phyloP scores from a whole-genome alignment of 2,888 invertebrate species.

The Myopa tessellatipennis region DNA sequence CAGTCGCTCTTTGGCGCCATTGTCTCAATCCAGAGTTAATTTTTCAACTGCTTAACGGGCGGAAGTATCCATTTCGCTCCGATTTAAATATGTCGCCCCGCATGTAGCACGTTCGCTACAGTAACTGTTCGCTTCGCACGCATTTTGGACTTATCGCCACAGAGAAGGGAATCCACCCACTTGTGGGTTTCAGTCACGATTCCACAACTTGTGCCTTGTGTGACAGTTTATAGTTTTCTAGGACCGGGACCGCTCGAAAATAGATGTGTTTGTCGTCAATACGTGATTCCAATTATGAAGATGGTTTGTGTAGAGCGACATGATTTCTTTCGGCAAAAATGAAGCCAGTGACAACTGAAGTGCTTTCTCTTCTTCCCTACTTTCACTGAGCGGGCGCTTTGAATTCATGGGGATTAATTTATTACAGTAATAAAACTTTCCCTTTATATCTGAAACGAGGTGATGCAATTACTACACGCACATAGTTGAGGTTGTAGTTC shows the following conservation, averaged over 20 bases:
- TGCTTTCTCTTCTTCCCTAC: too few relatives aligned
- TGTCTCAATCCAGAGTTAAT: conserved; percentile 59
- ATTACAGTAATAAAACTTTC: too few relatives aligned
- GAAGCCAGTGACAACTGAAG: too few relatives aligned
- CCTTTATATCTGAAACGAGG: too few relatives aligned
- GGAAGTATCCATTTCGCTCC: conserved; percentile 65
- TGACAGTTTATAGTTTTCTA: too few relatives aligned
- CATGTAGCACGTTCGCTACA: conserved; percentile 20
- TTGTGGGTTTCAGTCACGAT: too few relatives aligned
- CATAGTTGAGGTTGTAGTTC: too few relatives aligned
- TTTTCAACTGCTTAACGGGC: conserved; percentile 66
- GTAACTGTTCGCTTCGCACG: conserved; percentile 19
- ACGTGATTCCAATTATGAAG: conserved; percentile 26
- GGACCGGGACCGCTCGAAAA: too few relatives aligned
- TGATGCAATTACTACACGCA: too few relatives aligned
- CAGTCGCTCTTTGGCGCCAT: conserved; percentile 64
- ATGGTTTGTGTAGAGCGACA: conserved; percentile 1
- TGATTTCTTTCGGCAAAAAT: neutral
- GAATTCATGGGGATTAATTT: too few relatives aligned
- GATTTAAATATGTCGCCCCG: conserved; percentile 63
- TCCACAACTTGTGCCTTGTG: too few relatives aligned
- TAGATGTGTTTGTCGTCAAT: conserved; percentile 17
- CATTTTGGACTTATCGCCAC: conserved; percentile 7
- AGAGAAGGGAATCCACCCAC: neutral
- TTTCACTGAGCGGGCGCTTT: too few relatives aligned